Base-by-base conservation (phyloP, 2,888 invertebrate genomes). In the Parnassius orleans region DNA sequence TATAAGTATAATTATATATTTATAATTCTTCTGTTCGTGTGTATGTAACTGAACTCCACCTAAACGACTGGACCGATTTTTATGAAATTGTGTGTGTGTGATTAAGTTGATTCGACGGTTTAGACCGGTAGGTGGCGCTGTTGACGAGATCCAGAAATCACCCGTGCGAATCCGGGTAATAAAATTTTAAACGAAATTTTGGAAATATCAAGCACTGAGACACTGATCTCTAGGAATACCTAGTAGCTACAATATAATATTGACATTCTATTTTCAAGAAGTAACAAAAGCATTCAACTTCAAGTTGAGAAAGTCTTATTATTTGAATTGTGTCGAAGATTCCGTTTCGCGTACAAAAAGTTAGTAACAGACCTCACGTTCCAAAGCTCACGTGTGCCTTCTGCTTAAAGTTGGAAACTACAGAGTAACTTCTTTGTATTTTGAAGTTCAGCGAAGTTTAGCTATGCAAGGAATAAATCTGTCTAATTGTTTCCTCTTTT, bases 341-440 rank as follows among this genome's bases (percentile, higher is more conserved):
- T 61, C 51, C 52, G 46, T 52, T 61, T 46, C 56, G n/a, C 46
- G 47, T 44, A 52, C 51, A 52, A 15, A 51, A 61, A 61, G 56
- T 61, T 61, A 53, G 47, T 7, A 47, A 47, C 14, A 47, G 41
- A 57, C 52, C 61, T 61, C 52, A 61, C 61, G 61, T 61, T 61
- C 56, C 46, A 56, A 57, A 48, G 51, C 56, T 61, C 56, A 46
- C 56, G 56, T 57, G 57, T 57, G 56, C 61, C 56, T 52, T 61
- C 61, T 61, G 61, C 55, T 61, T 41, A 52, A 61, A 61, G 61
- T 61, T 61, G 57, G 47, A 33, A 61, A 56, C 56, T 61, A 61
- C 61, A 61, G 52, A 56, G 52, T 61, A 52, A 56, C 52, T 57
- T 54, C 50, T 54, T 53, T 60, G 54, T 15, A 48, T 60, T 48